These are phyloP conservation scores for Drosophila setifemur DNA, from an alignment of 1,140 invertebrate species.

Conservation along the genomic window DNA sequence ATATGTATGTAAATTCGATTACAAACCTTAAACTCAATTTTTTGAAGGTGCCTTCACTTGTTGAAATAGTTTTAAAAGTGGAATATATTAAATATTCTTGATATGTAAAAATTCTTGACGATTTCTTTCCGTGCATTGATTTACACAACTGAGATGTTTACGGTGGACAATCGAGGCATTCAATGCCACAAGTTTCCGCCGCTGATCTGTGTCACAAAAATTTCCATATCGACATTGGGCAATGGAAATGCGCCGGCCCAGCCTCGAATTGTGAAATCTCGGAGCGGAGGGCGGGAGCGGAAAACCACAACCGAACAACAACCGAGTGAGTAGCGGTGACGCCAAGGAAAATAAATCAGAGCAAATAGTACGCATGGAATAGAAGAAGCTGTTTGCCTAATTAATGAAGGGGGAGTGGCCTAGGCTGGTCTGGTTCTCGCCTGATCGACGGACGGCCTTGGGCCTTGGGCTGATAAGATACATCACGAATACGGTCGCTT, in stretches of 20 bases:
- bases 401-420: conserved; percentile 26
- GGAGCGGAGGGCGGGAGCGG: conserved; percentile 6
- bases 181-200: conserved; percentile 60
- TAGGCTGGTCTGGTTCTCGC: conserved; percentile 17
- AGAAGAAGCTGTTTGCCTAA: conserved; percentile 25
- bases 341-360: conserved; percentile 36
- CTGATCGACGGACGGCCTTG: conserved; percentile 34
- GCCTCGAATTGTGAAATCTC: conserved; percentile 54
- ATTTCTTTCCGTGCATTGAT: conserved; percentile 16
- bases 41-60: too few relatives aligned
- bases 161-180: conserved; percentile 15
- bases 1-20: too few relatives aligned
- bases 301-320: conserved; percentile 11
- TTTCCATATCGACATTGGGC: conserved; percentile 56
- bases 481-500: conserved; percentile 3
- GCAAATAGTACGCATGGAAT: conserved; percentile 6
- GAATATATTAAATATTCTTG: neutral
- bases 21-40: too few relatives aligned
- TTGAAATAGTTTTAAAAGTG: too few relatives aligned
- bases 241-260: conserved; percentile 39
- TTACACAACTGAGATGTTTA: conserved; percentile 28
- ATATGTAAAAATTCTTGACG: neutral
- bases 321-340: conserved; percentile 32
- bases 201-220: conserved; percentile 61
- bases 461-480: conserved; percentile 27